A percentile compares a stretch with the other conserved stretches of the same genome.
Evolutionary conservation across 2,888 invertebrate genomes (phyloP).

Genomic region (Parnassius mnemosyne): DNA sequence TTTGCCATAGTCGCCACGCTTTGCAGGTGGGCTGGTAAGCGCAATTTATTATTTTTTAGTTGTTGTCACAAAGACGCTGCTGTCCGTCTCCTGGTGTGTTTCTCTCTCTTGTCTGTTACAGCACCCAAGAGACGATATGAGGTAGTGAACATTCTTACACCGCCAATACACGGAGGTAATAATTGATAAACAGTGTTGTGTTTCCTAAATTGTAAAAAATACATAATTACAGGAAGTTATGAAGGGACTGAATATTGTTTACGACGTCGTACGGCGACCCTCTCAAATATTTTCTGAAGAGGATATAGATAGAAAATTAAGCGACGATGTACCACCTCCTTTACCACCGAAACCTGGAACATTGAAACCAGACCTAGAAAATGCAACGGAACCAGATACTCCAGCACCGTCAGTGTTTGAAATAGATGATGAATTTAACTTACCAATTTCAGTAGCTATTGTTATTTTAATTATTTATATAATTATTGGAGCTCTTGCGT

Average conservation of each 20-base stretch:
- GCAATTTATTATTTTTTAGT: too few relatives aligned
- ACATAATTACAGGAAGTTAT: conserved; percentile 85
- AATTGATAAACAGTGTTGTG: not conserved
- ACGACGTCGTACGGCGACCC: conserved; percentile 88
- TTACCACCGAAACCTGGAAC: conserved; percentile 66
- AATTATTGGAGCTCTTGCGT: conserved; percentile 90
- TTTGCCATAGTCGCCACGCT: too few relatives aligned
- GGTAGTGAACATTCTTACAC: too few relatives aligned
- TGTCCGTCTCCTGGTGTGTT: too few relatives aligned
- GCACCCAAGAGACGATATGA: too few relatives aligned
- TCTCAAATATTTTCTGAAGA: conserved; percentile 83
- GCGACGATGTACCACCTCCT: conserved; percentile 71
- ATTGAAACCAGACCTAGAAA: conserved; percentile 49
- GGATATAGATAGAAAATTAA: conserved; percentile 59
- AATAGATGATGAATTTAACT: conserved; percentile 95
- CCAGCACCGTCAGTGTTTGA: conserved; percentile 89
- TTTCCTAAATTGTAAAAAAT: conserved; percentile 1
- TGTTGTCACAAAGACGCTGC: too few relatives aligned
- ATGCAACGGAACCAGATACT: conserved; percentile 84
- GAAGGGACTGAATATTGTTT: conserved; percentile 90
- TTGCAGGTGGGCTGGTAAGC: too few relatives aligned
- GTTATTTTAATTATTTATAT: conserved; percentile 92
- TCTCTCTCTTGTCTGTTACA: too few relatives aligned
- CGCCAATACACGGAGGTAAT: too few relatives aligned
- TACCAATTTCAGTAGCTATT: conserved; percentile 95